phyloP scores from a whole-genome alignment of 2,888 invertebrate genomes.

The Patella depressa region DNA sequence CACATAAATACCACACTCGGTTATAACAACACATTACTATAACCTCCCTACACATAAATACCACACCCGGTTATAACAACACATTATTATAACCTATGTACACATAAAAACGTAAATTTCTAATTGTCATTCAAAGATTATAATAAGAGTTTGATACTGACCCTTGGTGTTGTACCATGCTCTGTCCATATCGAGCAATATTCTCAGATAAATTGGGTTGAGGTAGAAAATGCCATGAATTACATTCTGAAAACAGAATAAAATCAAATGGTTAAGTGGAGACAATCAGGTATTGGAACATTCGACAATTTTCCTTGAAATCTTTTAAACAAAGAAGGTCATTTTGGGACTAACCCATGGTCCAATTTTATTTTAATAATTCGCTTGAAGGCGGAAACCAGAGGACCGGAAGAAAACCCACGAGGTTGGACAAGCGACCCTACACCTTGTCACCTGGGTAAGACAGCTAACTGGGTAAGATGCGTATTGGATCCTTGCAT shows the following conservation, averaged over 20 bases:
- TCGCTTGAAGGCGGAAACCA: too few species aligned
- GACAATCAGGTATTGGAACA: too few species aligned
- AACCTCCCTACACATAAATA: neutral
- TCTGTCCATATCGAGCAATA: slow-evolving; percentile 85
- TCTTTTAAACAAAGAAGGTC: neutral
- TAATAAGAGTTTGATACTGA: slow-evolving; percentile 40
- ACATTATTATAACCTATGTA: too few species aligned
- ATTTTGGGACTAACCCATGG: too few species aligned
- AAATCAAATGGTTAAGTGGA: neutral
- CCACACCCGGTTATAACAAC: neutral
- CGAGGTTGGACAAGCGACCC: too few species aligned
- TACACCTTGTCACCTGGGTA: too few species aligned
- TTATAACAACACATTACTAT: too few species aligned
- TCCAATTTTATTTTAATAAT: too few species aligned
- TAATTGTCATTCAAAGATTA: neutral
- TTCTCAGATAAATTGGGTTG: slow-evolving; percentile 73
- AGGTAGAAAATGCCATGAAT: slow-evolving; percentile 59
- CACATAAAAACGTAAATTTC: neutral
- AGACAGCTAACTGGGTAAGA: too few species aligned
- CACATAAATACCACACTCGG: neutral
- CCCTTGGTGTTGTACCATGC: slow-evolving; percentile 81
- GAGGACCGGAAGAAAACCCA: too few species aligned
- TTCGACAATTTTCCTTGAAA: neutral
- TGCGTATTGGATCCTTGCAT: too few species aligned
- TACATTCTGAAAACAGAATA: slow-evolving; percentile 61